phyloP scores from a whole-genome alignment of 2,888 invertebrate genomes.

The Clivina fossor region DNA sequence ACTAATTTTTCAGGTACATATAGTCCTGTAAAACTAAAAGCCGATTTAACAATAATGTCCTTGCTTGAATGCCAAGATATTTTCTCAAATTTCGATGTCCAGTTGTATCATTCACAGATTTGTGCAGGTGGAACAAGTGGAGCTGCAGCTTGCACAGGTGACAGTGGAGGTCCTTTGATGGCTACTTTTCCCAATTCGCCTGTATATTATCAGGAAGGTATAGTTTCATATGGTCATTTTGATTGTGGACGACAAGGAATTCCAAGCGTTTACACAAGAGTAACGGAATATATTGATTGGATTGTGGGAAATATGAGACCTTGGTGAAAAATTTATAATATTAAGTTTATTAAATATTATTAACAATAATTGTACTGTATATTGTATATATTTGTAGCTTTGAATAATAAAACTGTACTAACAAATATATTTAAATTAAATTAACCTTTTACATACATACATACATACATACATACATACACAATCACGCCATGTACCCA shows the following conservation, averaged over 20 bases:
- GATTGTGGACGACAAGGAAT: conserved; percentile 46
- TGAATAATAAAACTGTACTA: no score
- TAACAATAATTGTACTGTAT: no score
- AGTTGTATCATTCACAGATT: no score
- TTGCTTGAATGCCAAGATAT: not conserved
- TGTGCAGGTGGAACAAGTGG: conserved; percentile 47
- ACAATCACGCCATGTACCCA: no score
- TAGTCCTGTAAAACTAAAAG: conserved; percentile 35
- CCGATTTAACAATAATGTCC: no score
- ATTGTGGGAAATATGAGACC: conserved; percentile 56
- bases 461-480: no score
- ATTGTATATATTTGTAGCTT: no score
- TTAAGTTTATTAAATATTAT: no score
- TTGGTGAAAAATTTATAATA: no score
- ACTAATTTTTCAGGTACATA: conserved; percentile 6
- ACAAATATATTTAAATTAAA: no score
- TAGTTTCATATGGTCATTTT: conserved; percentile 65
- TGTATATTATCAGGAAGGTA: conserved; percentile 63
- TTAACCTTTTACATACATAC: no score
- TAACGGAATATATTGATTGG: conserved; percentile 59
- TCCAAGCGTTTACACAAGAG: conserved; percentile 48
- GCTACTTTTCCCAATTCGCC: conserved; percentile 52
- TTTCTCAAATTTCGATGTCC: no score
- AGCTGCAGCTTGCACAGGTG: conserved; percentile 73
- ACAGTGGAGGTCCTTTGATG: conserved; percentile 79